These are phyloP conservation scores for Calephelis virginiensis DNA, from an alignment of 1,140 invertebrate genomes.

Conservation along the genomic window DNA sequence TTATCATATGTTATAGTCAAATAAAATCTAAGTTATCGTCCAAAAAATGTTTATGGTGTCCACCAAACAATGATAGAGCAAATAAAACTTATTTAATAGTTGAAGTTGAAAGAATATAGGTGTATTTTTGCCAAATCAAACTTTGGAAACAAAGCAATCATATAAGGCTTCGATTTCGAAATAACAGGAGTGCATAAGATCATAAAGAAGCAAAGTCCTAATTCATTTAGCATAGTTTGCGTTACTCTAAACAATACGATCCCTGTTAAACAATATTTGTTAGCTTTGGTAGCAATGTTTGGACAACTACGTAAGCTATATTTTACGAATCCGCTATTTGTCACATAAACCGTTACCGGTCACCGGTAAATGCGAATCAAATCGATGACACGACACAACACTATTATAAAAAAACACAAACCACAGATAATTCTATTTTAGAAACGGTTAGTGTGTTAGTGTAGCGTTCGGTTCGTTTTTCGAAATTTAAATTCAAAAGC, in stretches of 20 bases:
- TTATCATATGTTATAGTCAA: too few relatives aligned
- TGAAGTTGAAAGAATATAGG: too few relatives aligned
- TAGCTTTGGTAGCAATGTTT: constrained; percentile 21
- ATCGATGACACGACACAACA: constrained; percentile 48
- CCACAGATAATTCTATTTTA: constrained; percentile 39
- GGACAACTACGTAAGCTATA: constrained; percentile 21
- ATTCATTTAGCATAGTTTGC: constrained; percentile 24
- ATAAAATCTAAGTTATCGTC: too few relatives aligned
- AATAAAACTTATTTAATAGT: too few relatives aligned
- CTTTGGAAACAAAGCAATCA: too few relatives aligned
- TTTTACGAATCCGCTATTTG: constrained; percentile 39
- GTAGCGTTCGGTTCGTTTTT: constrained; percentile 52
- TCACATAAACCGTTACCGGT: constrained; percentile 46
- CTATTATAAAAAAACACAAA: constrained; percentile 40
- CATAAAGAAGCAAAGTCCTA: neutral
- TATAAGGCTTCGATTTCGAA: neutral
- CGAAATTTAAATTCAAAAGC: constrained; percentile 43
- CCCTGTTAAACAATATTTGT: constrained; percentile 31
- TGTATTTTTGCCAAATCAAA: too few relatives aligned
- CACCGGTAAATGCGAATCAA: constrained; percentile 53
- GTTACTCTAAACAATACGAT: constrained; percentile 32
- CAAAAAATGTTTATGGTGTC: too few relatives aligned
- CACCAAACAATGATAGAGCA: too few relatives aligned
- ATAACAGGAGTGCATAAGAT: neutral
- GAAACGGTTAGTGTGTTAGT: constrained; percentile 45